Conservation (phyloP, 2,113 vertebrate species). For the Cavia porcellus region DNA sequence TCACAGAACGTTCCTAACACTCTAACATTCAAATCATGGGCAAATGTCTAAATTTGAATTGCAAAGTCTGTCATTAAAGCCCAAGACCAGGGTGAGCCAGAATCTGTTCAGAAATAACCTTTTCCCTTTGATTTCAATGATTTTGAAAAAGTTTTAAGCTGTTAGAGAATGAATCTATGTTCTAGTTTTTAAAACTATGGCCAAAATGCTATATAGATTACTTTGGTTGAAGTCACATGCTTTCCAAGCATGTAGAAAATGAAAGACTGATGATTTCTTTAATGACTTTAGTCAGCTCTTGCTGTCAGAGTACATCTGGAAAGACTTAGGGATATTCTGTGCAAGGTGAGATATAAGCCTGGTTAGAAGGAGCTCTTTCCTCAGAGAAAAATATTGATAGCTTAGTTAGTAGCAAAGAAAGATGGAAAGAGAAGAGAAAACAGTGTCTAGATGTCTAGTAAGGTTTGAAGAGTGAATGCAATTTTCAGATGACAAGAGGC, state of each 20-base stretch:
- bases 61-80: slow-evolving; percentile 10
- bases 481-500: slow-evolving; percentile 49
- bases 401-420: neutral
- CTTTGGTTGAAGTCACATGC: neutral
- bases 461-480: neutral
- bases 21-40: slow-evolving; percentile 17
- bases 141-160: neutral
- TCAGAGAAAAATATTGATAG: slow-evolving; percentile 41
- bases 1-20: neutral
- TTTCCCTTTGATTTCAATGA: neutral
- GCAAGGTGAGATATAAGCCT: neutral
- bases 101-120: neutral
- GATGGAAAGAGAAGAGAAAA: neutral
- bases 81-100: neutral
- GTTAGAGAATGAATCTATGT: neutral
- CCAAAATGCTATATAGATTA: neutral
- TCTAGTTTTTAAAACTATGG: neutral
- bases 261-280: neutral
- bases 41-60: slow-evolving; percentile 52
- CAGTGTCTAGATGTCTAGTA: neutral
- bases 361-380: neutral
- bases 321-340: neutral
- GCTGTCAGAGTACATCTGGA: neutral
- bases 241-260: neutral
- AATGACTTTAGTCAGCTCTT: neutral